Percentiles rank a stretch among this genome's conserved stretches.
Evolutionary conservation across 2,113 vertebrate genomes (phyloP).

Genomic region (Coryphaenoides rupestris): DNA sequence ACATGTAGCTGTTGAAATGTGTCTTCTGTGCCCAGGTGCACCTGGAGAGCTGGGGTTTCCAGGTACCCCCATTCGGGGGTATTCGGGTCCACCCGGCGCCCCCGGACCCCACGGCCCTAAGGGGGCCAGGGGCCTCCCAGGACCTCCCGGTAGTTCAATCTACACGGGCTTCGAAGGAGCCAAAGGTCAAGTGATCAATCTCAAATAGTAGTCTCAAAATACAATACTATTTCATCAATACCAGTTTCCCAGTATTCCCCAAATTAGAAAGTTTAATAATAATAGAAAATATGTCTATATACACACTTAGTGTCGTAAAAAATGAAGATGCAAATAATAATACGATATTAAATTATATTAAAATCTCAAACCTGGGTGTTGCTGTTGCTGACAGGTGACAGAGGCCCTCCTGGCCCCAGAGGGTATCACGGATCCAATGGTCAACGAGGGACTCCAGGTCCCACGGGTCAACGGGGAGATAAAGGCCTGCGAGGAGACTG

Average conservation of each 20-base stretch:
- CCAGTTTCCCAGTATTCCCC: too few relatives aligned
- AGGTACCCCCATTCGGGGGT: constrained; percentile 27
- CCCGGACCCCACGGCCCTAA: constrained; percentile 37
- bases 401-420: constrained; percentile 26
- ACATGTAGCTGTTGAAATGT: too few relatives aligned
- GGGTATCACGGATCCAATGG: constrained; percentile 38
- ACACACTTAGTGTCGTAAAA: too few relatives aligned
- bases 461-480: constrained; percentile 39
- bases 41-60: constrained; percentile 35
- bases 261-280: too few relatives aligned
- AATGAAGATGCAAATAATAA: too few relatives aligned
- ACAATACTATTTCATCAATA: too few relatives aligned
- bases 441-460: constrained; percentile 36
- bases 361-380: not conserved
- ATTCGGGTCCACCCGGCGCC: constrained; percentile 37
- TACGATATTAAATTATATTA: too few relatives aligned
- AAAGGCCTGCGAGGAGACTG: constrained; percentile 28
- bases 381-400: constrained; percentile 37
- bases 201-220: not conserved
- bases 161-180: constrained; percentile 12
- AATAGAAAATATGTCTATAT: too few relatives aligned
- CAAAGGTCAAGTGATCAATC: constrained; percentile 37
- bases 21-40: constrained; percentile 22
- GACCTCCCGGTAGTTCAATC: constrained; percentile 25
- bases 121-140: constrained; percentile 39